Evolutionary conservation across 2,797 vertebrate genomes (phyloP), one percentile per base, ranked within the genome.

Genomic region (Furcifer pardalis): DNA sequence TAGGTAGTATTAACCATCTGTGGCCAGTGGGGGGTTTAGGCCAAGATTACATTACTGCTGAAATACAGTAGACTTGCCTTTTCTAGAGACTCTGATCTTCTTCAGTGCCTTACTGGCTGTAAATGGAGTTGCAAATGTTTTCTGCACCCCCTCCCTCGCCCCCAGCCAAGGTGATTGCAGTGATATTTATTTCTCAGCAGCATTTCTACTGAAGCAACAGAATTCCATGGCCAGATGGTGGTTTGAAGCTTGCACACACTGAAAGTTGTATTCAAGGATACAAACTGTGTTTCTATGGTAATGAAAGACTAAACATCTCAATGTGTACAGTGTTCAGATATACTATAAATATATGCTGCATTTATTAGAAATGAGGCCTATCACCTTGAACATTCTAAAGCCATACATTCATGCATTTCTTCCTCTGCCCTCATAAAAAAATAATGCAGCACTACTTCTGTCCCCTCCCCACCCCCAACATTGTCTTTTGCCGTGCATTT

Each of bases 181-280:
- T 87, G 69, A 77, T 90, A 92, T 91, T 89, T 90, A 88, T 91
- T 89, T 84, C 91, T 92, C 46, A 60, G 62, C 86, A 85, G 79
- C 90, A 86, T 88, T 92, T 92, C 91, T 87, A 84, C 84, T 87
- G 81, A 91, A 84, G 89, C 83, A 90, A 88, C 88, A 89, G 91
- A 92, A 86, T 90, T 82, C 83, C 83, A 82, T 37, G 91, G 88
- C 89, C 92, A 93, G 91, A 93, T 94, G 93, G 93, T 88, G 81
- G 90, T 91, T 80, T 78, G 84, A 93, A 91, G 37, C 68, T 87
- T 88, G 37, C 25, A 82, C 86, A 91, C 3, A 7, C 87, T 91
- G 90, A 93, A 83, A 89, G 82, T 80, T 68, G 66, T 77, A 84
- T 91, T 91, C 60, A 91, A 77, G 82, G 87, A 91, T 94, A 88